Evolutionary conservation across 2,888 invertebrate species (phyloP).

Genomic region (Thereva nobilitata): DNA sequence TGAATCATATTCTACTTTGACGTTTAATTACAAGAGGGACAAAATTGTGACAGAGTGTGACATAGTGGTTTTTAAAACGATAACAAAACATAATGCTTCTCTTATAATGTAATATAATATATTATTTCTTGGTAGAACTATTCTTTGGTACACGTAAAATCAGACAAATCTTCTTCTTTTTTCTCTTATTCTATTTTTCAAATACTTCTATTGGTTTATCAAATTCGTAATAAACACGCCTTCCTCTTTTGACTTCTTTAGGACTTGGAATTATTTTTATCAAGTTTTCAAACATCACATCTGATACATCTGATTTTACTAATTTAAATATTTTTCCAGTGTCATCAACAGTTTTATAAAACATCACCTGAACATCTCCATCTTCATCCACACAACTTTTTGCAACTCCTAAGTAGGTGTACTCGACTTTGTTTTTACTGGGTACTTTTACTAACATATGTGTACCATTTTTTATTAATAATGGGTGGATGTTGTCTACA

Average conservation of each 20-base stretch:
- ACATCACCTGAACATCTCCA: conserved; percentile 8
- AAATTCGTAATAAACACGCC: conserved; percentile 8
- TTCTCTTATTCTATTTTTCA: conserved; percentile 8
- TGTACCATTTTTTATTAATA: too few species aligned
- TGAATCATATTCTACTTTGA: too few species aligned
- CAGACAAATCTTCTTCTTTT: neutral
- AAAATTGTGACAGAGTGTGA: neutral
- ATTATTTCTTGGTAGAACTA: neutral
- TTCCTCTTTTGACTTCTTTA: neutral
- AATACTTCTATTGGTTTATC: conserved; percentile 10
- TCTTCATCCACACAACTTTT: conserved; percentile 1
- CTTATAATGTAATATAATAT: conserved; percentile 5
- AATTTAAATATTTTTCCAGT: conserved; percentile 10
- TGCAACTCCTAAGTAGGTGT: too few species aligned
- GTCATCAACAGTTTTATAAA: conserved; percentile 10
- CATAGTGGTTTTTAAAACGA: neutral
- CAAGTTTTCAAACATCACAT: neutral
- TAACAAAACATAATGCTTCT: conserved; percentile 10
- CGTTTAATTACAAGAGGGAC: too few species aligned
- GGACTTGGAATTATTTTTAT: too few species aligned
- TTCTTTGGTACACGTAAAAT: too few species aligned
- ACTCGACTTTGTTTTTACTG: too few species aligned
- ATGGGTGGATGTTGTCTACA: too few species aligned
- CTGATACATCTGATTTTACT: conserved; percentile 5
- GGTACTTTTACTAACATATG: too few species aligned